Conservation (phyloP, 1,140 invertebrate species). For the Phthorimaea operculella region DNA sequence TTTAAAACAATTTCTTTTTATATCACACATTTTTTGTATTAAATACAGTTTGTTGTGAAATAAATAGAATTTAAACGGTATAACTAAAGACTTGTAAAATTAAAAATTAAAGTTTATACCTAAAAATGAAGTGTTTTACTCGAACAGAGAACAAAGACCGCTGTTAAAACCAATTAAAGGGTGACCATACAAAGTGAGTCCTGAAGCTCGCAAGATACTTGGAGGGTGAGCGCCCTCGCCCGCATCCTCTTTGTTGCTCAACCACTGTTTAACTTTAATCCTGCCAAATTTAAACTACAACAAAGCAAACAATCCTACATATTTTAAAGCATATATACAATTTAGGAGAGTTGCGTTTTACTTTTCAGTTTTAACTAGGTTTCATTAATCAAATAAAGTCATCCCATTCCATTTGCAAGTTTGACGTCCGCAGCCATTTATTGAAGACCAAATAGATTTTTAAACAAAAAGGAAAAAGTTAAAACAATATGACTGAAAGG, state of each 20-base stretch:
- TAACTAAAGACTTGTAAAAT: too few relatives aligned
- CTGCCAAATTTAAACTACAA: slow-evolving; percentile 36
- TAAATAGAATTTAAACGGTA: too few relatives aligned
- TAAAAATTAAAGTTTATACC: too few relatives aligned
- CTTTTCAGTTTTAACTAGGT: slow-evolving; percentile 15
- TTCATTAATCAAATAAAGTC: not conserved
- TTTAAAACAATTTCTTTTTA: too few relatives aligned
- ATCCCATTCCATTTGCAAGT: slow-evolving; percentile 26
- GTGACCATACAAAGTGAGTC: slow-evolving; percentile 34
- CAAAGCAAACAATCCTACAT: slow-evolving; percentile 35
- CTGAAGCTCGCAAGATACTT: slow-evolving; percentile 44
- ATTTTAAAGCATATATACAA: slow-evolving; percentile 32
- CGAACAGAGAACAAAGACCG: too few relatives aligned
- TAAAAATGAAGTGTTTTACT: too few relatives aligned
- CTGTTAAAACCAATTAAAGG: not conserved
- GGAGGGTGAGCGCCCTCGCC: slow-evolving; percentile 52
- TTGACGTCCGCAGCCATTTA: slow-evolving; percentile 32
- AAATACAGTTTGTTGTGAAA: too few relatives aligned
- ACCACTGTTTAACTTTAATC: slow-evolving; percentile 42
- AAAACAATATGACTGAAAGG: slow-evolving; percentile 10
- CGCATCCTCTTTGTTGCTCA: slow-evolving; percentile 45
- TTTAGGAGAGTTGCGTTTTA: slow-evolving; percentile 43
- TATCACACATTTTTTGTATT: too few relatives aligned
- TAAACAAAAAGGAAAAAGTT: slow-evolving; percentile 11
- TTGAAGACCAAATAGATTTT: slow-evolving; percentile 17